These are phyloP conservation scores for Oncorhynchus clarkii DNA, from an alignment of 2,113 vertebrate genomes.

Conservation along the genomic window DNA sequence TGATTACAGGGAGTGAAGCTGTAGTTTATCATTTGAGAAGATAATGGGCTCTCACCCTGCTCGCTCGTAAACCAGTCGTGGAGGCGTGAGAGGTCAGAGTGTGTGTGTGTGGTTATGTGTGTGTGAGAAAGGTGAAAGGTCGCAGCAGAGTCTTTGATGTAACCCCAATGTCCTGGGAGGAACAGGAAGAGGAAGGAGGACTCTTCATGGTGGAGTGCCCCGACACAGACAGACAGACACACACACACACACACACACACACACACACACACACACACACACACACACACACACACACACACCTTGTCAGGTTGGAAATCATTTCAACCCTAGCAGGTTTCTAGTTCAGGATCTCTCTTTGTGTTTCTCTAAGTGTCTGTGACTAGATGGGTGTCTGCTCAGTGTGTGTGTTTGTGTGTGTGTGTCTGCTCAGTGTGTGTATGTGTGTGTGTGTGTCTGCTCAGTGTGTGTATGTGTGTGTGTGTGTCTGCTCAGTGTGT, in stretches of 20 bases:
- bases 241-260: not conserved
- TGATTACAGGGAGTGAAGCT: not conserved
- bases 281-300: constrained; percentile 4
- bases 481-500: not conserved
- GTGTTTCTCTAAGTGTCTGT: constrained; percentile 72
- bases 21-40: constrained; percentile 31
- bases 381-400: constrained; percentile 37
- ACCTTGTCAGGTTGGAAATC: constrained; percentile 59
- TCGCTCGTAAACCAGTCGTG: constrained; percentile 54
- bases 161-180: constrained; percentile 68
- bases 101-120: too few species aligned
- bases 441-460: not conserved
- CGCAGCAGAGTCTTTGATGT: constrained; percentile 61
- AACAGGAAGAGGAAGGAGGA: constrained; percentile 69
- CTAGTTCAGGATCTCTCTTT: constrained; percentile 59
- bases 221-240: constrained; percentile 17
- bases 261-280: not conserved
- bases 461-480: not conserved
- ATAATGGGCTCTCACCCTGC: constrained; percentile 65
- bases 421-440: not conserved
- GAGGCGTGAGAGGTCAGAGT: constrained; percentile 34
- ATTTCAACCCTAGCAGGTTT: constrained; percentile 49
- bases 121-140: constrained; percentile 45
- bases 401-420: not conserved
- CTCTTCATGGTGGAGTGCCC: constrained; percentile 66